Percentiles rank a stretch among this genome's conserved stretches.
Evolutionary conservation across 2,888 invertebrate species (phyloP).

Genomic region (Lapara coniferarum): DNA sequence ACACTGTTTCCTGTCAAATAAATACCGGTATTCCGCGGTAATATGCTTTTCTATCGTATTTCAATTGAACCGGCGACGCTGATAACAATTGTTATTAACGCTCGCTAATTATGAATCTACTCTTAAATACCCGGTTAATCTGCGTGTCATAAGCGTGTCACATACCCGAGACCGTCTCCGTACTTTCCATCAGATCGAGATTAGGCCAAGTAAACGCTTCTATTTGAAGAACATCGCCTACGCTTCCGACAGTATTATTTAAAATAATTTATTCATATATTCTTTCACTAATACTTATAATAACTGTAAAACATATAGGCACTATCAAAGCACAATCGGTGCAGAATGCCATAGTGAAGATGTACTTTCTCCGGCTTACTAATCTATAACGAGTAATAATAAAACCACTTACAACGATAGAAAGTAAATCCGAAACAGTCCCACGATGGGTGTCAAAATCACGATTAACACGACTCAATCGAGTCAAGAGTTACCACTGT

Average conservation of each 20-base stretch:
- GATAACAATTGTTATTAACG: slow-evolving; percentile 38
- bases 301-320: slow-evolving; percentile 28
- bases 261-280: slow-evolving; percentile 41
- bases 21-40: slow-evolving; percentile 43
- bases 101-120: slow-evolving; percentile 33
- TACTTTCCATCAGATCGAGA: slow-evolving; percentile 28
- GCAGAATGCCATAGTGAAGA: slow-evolving; percentile 36
- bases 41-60: slow-evolving; percentile 38
- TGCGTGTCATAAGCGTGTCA: slow-evolving; percentile 12
- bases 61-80: slow-evolving; percentile 40
- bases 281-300: slow-evolving; percentile 39
- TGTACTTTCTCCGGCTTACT: slow-evolving; percentile 64
- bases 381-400: slow-evolving; percentile 62
- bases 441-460: slow-evolving; percentile 45
- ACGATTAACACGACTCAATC: slow-evolving; percentile 67
- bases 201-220: slow-evolving; percentile 30
- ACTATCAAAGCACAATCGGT: slow-evolving; percentile 41
- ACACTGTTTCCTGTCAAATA: slow-evolving; percentile 51
- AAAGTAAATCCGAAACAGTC: slow-evolving; percentile 81
- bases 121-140: slow-evolving; percentile 7
- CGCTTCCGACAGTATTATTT: slow-evolving; percentile 17
- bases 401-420: slow-evolving; percentile 81
- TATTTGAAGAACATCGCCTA: slow-evolving; percentile 26
- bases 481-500: slow-evolving; percentile 45
- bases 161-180: slow-evolving; percentile 18